Conservation (phyloP, 37 sponge, comb jelly and placozoan species). For the Theonella swinhoei region DNA sequence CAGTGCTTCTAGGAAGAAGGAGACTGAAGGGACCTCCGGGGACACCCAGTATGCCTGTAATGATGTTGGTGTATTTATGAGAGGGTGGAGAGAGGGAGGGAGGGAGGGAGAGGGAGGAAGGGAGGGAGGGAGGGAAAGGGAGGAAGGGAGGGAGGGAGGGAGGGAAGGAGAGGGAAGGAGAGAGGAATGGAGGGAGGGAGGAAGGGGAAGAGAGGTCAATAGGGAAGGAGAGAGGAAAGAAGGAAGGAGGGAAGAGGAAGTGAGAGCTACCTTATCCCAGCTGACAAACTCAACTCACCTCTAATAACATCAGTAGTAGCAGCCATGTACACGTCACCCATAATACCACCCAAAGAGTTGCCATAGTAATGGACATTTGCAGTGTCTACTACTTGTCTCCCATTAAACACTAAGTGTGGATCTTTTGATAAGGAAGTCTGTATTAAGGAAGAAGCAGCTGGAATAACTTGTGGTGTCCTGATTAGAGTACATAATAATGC, state of each 20-base stretch:
- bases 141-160: no score
- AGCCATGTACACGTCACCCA: slow-evolving; percentile 86
- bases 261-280: no score
- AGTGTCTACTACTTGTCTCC: slow-evolving; percentile 22
- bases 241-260: no score
- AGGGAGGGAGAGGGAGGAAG: no score
- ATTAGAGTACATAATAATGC: no score
- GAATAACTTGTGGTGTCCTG: no score
- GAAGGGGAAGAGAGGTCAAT: no score
- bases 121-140: not conserved
- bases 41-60: slow-evolving; percentile 74
- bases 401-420: slow-evolving; percentile 31
- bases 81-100: no score
- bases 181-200: not conserved
- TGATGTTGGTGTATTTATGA: no score
- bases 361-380: slow-evolving; percentile 66
- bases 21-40: slow-evolving; percentile 79
- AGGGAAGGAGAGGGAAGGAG: not conserved
- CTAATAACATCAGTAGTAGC: slow-evolving; percentile 58
- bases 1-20: slow-evolving; percentile 68
- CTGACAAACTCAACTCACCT: slow-evolving; percentile 49
- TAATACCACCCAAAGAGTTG: slow-evolving; percentile 78
- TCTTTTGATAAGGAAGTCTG: slow-evolving; percentile 12
- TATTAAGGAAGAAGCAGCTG: not conserved
- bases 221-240: no score